A percentile compares a stretch with the other conserved stretches of the same genome.
phyloP scores from a whole-genome alignment of 2,888 invertebrate species.

The Eubasilissa splendida region DNA sequence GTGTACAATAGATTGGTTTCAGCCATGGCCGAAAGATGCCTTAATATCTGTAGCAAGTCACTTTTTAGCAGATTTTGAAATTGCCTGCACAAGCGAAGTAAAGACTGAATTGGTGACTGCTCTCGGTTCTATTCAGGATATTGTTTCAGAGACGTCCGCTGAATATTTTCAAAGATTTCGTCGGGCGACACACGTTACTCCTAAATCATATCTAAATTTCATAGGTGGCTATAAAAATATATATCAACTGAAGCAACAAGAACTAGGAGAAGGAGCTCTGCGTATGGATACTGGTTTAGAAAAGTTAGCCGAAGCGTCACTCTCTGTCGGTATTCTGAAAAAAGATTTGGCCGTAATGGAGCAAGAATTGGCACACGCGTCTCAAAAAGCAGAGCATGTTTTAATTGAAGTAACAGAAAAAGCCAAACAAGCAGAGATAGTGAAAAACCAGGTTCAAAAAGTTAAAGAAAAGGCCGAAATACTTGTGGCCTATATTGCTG shows the following conservation, averaged over 20 bases:
- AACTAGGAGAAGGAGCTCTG: constrained; percentile 90
- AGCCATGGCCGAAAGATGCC: constrained; percentile 97
- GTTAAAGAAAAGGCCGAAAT: constrained; percentile 97
- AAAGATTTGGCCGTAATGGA: constrained; percentile 96
- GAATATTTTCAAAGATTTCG: constrained; percentile 94
- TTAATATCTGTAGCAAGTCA: constrained; percentile 93
- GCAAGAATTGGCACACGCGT: constrained; percentile 92
- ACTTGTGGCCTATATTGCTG: constrained; percentile 87
- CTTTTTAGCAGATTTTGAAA: constrained; percentile 90
- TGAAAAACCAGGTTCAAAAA: constrained; percentile 95
- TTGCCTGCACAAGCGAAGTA: constrained; percentile 87
- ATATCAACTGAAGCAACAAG: constrained; percentile 90
- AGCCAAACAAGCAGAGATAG: constrained; percentile 95
- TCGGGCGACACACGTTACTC: constrained; percentile 95
- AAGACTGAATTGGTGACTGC: constrained; percentile 91
- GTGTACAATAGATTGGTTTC: constrained; percentile 98
- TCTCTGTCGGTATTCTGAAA: constrained; percentile 92
- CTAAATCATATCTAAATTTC: constrained; percentile 96
- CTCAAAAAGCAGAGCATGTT: constrained; percentile 91
- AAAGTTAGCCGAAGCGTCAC: constrained; percentile 95
- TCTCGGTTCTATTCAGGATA: constrained; percentile 94
- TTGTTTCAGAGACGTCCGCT: constrained; percentile 86
- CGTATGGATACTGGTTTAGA: constrained; percentile 97
- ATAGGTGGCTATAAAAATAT: constrained; percentile 96
- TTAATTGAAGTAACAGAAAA: constrained; percentile 92